A percentile compares a stretch with the other conserved stretches of the same genome.
These are phyloP conservation scores for Trissoscelio sp. DNA, from an alignment of 2,888 invertebrate species.

Conservation along the genomic window DNA sequence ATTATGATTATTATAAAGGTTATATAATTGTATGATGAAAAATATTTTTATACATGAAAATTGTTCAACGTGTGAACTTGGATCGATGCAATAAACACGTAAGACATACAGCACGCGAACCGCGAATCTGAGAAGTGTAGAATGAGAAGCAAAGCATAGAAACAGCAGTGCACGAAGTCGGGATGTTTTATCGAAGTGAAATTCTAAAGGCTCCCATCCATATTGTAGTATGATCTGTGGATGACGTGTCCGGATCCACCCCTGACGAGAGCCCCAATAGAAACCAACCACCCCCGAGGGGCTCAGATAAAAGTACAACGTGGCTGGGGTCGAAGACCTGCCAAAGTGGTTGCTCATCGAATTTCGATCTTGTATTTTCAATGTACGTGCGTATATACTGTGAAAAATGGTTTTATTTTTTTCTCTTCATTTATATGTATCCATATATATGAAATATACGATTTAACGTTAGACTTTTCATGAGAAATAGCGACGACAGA, in stretches of 20 bases:
- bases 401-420: constrained; percentile 56
- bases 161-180: constrained; percentile 53
- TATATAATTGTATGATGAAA: too few relatives aligned
- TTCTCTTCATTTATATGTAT: constrained; percentile 12
- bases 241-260: constrained; percentile 75
- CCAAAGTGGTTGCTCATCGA: constrained; percentile 68
- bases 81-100: constrained; percentile 46
- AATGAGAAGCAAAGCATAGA: neutral
- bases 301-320: constrained; percentile 71
- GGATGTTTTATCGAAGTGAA: constrained; percentile 63
- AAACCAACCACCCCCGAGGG: constrained; percentile 72
- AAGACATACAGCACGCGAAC: constrained; percentile 30
- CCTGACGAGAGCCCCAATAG: constrained; percentile 70
- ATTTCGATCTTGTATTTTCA: constrained; percentile 65
- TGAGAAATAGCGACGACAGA: neutral
- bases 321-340: constrained; percentile 69
- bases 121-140: constrained; percentile 46
- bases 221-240: constrained; percentile 70
- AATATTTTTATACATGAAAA: too few relatives aligned
- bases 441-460: neutral
- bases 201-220: constrained; percentile 69
- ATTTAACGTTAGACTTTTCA: neutral
- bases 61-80: too few relatives aligned
- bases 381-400: constrained; percentile 45
- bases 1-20: too few relatives aligned